Evolutionary conservation across 2,113 vertebrate genomes (phyloP).

Genomic region (Entosphenus tridentatus): DNA sequence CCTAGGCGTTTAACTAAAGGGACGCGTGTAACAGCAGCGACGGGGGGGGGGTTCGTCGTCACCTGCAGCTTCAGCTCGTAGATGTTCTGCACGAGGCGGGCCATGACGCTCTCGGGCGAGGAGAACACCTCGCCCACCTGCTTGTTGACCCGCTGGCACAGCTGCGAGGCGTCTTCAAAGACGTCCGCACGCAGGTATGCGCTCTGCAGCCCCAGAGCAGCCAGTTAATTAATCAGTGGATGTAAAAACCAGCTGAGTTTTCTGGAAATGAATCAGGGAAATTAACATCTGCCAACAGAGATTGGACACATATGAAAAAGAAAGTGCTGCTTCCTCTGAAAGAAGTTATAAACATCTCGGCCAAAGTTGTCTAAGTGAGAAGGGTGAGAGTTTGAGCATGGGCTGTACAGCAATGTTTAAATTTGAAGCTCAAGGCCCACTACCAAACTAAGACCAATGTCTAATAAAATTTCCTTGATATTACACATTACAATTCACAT

Average conservation of each 20-base stretch:
- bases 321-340: neutral
- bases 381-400: neutral
- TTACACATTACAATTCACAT: too few relatives aligned
- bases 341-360: neutral
- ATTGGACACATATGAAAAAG: neutral
- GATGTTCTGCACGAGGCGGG: constrained; percentile 94
- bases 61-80: constrained; percentile 96
- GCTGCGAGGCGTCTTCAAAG: constrained; percentile 74
- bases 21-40: too few relatives aligned
- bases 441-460: too few relatives aligned
- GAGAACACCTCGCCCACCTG: constrained; percentile 92
- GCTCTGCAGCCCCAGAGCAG: constrained; percentile 25
- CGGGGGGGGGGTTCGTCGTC: too few relatives aligned
- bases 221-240: neutral
- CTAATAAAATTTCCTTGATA: too few relatives aligned
- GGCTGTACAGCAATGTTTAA: too few relatives aligned
- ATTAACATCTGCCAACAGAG: constrained; percentile 4
- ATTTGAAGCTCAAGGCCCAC: too few relatives aligned
- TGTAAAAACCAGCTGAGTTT: constrained; percentile 5
- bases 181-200: constrained; percentile 63
- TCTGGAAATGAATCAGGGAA: neutral
- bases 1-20: too few relatives aligned
- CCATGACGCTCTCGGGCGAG: constrained; percentile 85
- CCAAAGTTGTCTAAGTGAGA: neutral
- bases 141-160: constrained; percentile 77